These are phyloP conservation scores for Hypsibius dujardini DNA, from an alignment of 1,140 invertebrate species.

Conservation along the genomic window DNA sequence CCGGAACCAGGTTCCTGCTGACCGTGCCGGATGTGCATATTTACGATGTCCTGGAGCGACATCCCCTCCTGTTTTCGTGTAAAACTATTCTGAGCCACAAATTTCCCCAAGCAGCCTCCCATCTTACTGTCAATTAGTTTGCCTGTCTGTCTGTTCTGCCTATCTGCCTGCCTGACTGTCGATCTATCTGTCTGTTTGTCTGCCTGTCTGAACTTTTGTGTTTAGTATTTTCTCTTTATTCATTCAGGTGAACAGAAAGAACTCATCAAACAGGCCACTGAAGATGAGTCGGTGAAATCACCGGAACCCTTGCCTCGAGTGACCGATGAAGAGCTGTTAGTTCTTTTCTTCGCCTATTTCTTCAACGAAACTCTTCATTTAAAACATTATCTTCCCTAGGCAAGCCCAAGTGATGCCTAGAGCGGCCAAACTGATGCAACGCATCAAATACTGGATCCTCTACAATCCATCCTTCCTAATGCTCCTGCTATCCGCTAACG, in stretches of 20 bases:
- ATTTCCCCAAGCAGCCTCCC: too few relatives aligned
- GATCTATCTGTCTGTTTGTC: too few relatives aligned
- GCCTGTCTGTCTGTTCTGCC: too few relatives aligned
- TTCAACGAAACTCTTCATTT: too few relatives aligned
- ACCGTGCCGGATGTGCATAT: background rate
- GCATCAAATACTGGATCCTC: conserved; percentile 14
- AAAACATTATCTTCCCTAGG: background rate
- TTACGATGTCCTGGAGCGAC: background rate
- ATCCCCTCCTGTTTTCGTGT: background rate
- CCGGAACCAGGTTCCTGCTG: background rate
- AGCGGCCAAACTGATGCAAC: background rate
- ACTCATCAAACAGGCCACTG: background rate
- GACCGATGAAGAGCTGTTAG: too few relatives aligned
- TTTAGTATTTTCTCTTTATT: background rate
- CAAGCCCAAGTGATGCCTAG: background rate
- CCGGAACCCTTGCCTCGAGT: too few relatives aligned
- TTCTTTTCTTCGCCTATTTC: too few relatives aligned
- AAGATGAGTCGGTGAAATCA: too few relatives aligned
- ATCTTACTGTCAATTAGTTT: too few relatives aligned
- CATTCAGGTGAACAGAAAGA: background rate
- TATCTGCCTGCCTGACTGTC: too few relatives aligned
- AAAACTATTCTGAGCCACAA: background rate
- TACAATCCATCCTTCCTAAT: background rate
- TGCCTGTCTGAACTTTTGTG: background rate
- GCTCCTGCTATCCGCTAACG: background rate